Percentiles rank a stretch among this genome's conserved stretches.
These are phyloP conservation scores for Liparis tanakae DNA, from an alignment of 2,797 vertebrate species.

Conservation along the genomic window DNA sequence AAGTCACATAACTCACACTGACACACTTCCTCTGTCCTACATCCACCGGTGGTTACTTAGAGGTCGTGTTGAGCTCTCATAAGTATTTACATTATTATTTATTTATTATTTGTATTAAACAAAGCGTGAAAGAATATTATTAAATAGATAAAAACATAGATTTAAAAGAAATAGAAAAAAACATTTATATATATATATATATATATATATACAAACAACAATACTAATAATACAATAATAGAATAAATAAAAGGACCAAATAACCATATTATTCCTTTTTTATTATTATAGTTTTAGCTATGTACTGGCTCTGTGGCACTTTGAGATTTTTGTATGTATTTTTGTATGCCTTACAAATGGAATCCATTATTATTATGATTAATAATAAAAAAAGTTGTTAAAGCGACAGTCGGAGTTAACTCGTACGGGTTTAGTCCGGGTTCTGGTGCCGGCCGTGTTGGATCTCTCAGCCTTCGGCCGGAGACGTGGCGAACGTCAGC, in stretches of 20 bases:
- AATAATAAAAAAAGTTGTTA: too few species aligned
- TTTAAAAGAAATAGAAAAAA: not conserved
- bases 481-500: constrained; percentile 60
- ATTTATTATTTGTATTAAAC: not conserved
- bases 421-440: not conserved
- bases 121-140: not conserved
- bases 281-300: too few species aligned
- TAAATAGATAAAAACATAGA: not conserved
- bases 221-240: not conserved
- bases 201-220: not conserved
- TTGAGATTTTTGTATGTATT: too few species aligned
- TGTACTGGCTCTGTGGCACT: too few species aligned
- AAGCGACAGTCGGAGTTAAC: constrained; percentile 5
- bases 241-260: not conserved
- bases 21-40: constrained; percentile 29
- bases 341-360: too few species aligned
- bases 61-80: not conserved
- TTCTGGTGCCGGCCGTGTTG: constrained; percentile 31
- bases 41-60: constrained; percentile 8
- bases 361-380: too few species aligned
- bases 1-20: constrained; percentile 67
- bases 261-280: too few species aligned
- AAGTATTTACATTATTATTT: too few species aligned
- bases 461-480: constrained; percentile 46
- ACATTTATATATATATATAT: too few species aligned